Evolutionary conservation across 2,113 vertebrate genomes (phyloP).

Genomic region (Erpornis zantholeuca): DNA sequence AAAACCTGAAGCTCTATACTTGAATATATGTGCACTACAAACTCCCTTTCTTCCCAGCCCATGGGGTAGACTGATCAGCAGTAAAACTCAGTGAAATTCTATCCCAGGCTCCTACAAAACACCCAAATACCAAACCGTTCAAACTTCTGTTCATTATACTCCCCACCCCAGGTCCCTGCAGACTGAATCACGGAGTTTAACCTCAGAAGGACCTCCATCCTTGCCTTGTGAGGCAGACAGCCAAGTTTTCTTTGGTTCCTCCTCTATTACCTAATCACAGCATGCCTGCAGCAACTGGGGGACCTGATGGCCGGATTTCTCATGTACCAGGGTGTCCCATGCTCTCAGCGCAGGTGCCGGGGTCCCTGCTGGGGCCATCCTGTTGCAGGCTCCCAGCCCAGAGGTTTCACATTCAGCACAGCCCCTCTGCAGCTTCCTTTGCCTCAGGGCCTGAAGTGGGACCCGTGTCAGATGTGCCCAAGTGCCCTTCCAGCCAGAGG

Average conservation of each 20-base stretch:
- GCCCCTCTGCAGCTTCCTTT: neutral
- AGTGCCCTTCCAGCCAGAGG: neutral
- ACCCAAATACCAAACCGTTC: neutral
- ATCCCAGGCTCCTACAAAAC: neutral
- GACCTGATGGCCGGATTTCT: neutral
- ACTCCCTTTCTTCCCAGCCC: neutral
- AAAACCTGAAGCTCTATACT: neutral
- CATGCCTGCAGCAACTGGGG: neutral
- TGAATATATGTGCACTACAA: neutral
- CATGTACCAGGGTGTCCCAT: no score
- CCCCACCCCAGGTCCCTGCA: neutral
- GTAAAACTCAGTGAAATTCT: neutral
- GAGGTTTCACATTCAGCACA: neutral
- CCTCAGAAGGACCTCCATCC: neutral
- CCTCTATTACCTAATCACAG: neutral
- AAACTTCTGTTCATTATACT: accelerated
- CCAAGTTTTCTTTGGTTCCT: neutral
- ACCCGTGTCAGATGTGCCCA: neutral
- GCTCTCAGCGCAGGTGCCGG: neutral
- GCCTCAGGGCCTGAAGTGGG: neutral
- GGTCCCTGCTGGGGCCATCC: accelerated
- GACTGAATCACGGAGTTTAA: accelerated
- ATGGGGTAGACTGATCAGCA: neutral
- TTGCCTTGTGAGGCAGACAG: neutral
- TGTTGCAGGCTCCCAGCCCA: accelerated